Base-by-base conservation (phyloP, 2,797 vertebrate species). In the Acanthis flammea region DNA sequence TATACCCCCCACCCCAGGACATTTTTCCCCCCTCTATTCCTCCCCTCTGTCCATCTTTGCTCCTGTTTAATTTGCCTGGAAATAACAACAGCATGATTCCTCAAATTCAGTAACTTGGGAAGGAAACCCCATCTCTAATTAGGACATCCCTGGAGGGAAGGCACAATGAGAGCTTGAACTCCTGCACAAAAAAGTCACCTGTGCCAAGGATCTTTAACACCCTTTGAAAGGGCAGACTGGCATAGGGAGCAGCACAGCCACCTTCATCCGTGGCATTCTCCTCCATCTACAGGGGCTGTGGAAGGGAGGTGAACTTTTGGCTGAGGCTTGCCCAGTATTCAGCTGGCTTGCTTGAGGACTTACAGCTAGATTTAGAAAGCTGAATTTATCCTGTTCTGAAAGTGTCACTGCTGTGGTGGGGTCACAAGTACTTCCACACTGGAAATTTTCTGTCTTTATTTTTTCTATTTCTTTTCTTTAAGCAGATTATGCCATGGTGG, bases 111-210 rank as follows among this genome's bases (percentile, higher is more conserved):
- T 65, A 88, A 90, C 42, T 31, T 65, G 90, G 94, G 93, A 94
- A 91, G 92, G 77, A 89, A 95, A 85, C 57, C 33, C 31, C 35
- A 44, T 94, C 70, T 94, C 79, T 82, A 86, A 82, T 54, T 86
- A 90, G 96, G 62, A 71, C 68, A 79, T 58, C 74, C 61, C 90
- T 86, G 77, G 83, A 96, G 89, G 62, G 37, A 92, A 61, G 92
- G 88, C 62, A 84, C 58, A 82, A 66, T 80, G 90, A 82, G 62
- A 93, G 83, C 61, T 87, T 96, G 74, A 88, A 55, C 54, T 97
- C 77, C 41, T 8, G 27, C 86, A 61, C 63, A 76, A 87, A 94
- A 72, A 92, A 87, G 54, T 67, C 14, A 25, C 71, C 63, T 53
- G 55, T 89, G 72, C 94, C 96, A 91, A 86, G 92, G 68, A 90